Evolutionary conservation across 1,140 invertebrate species (phyloP).

Genomic region (Achroia grisella): DNA sequence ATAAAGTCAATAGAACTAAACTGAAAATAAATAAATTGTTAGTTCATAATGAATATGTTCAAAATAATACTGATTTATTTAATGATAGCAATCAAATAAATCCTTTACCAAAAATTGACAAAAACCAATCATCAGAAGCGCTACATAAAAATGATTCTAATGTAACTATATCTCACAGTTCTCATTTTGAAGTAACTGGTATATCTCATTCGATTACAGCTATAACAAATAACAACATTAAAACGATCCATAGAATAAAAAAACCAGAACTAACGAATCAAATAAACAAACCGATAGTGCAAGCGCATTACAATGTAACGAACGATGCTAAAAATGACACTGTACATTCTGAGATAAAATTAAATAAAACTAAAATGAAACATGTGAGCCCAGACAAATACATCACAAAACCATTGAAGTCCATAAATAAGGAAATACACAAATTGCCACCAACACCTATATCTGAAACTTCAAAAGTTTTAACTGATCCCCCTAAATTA

Average conservation of each 20-base stretch:
- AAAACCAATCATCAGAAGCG: conserved; percentile 2
- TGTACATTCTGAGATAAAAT: conserved; percentile 14
- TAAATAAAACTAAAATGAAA: conserved; percentile 40
- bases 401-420: conserved; percentile 54
- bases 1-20: background rate
- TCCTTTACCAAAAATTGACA: background rate
- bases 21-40: background rate
- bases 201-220: conserved; percentile 44
- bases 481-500: conserved; percentile 34
- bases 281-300: conserved; percentile 42
- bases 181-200: conserved; percentile 19
- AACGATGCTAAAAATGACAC: conserved; percentile 23
- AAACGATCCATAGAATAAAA: conserved; percentile 51
- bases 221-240: conserved; percentile 57
- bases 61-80: conserved; percentile 8
- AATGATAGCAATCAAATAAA: too few relatives aligned
- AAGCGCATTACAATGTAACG: conserved; percentile 19
- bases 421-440: conserved; percentile 74
- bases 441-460: conserved; percentile 63
- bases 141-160: conserved; percentile 8
- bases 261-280: conserved; percentile 51
- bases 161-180: background rate
- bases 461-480: conserved; percentile 64
- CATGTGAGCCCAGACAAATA: conserved; percentile 21
- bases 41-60: background rate